These are phyloP conservation scores for Pomacea canaliculata DNA, from an alignment of 2,888 invertebrate genomes.

Conservation along the genomic window DNA sequence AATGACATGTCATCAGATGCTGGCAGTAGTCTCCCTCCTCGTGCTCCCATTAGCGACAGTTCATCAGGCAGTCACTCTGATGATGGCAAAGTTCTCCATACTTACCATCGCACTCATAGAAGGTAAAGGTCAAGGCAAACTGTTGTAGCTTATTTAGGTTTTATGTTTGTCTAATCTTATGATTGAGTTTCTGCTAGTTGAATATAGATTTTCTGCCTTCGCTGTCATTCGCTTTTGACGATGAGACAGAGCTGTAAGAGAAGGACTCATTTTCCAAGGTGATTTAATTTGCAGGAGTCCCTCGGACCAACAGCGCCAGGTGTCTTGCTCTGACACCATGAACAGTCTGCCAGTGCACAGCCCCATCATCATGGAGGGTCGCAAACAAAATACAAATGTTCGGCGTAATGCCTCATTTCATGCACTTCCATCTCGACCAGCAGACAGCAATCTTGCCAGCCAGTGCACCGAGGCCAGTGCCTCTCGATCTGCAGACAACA, in stretches of 20 bases:
- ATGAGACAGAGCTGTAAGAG: neutral
- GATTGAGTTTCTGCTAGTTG: too few species aligned
- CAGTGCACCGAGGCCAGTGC: slow-evolving; percentile 23
- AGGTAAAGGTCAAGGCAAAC: slow-evolving; percentile 37
- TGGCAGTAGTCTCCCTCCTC: slow-evolving; percentile 37
- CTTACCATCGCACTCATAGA: slow-evolving; percentile 39
- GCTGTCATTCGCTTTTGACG: neutral
- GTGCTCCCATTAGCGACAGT: slow-evolving; percentile 47
- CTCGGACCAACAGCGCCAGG: slow-evolving; percentile 43
- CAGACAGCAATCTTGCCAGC: slow-evolving; percentile 38
- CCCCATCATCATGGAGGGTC: slow-evolving; percentile 54
- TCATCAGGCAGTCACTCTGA: slow-evolving; percentile 57
- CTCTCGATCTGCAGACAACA: slow-evolving; percentile 51
- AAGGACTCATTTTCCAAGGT: neutral
- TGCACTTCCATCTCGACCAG: slow-evolving; percentile 56
- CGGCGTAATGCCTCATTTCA: slow-evolving; percentile 59
- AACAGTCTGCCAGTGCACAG: slow-evolving; percentile 43
- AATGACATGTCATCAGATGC: slow-evolving; percentile 42
- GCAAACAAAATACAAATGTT: slow-evolving; percentile 44
- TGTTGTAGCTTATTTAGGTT: neutral
- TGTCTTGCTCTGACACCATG: slow-evolving; percentile 20
- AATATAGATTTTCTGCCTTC: neutral
- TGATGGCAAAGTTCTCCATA: slow-evolving; percentile 37
- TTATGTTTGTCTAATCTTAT: neutral
- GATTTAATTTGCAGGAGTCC: slow-evolving; percentile 44